phyloP scores from a whole-genome alignment of 2,113 vertebrate genomes.

The Xenopus tropicalis region DNA sequence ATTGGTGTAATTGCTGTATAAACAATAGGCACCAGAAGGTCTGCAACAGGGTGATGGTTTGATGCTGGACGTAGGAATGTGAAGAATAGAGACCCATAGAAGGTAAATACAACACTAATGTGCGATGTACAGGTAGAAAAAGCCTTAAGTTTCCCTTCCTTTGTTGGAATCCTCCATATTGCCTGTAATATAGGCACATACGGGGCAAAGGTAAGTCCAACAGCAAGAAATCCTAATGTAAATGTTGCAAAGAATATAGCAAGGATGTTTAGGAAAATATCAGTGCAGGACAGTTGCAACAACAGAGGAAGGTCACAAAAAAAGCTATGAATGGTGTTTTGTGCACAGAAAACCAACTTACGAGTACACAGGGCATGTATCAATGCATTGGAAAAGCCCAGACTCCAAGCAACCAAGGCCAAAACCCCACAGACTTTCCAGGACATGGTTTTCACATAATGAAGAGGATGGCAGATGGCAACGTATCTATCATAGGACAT shows the following conservation, averaged over 20 bases:
- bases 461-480: slow-evolving; percentile 39
- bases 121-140: slow-evolving; percentile 3
- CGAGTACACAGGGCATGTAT: slow-evolving; percentile 22
- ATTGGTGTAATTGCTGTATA: background rate
- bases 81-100: background rate
- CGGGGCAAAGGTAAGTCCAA: background rate
- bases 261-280: slow-evolving; percentile 25
- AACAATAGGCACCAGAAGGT: background rate
- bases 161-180: background rate
- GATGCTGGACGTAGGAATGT: background rate
- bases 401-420: slow-evolving; percentile 11
- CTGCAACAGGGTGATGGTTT: background rate
- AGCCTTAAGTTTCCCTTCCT: background rate
- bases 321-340: slow-evolving; percentile 14
- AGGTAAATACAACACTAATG: background rate
- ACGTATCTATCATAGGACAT: slow-evolving; percentile 48
- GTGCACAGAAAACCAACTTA: slow-evolving; percentile 40
- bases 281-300: slow-evolving; percentile 42
- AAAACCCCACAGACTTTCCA: slow-evolving; percentile 20
- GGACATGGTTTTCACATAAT: slow-evolving; percentile 4
- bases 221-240: too few relatives aligned
- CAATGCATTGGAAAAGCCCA: slow-evolving; percentile 5
- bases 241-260: background rate
- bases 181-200: background rate
- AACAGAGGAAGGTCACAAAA: slow-evolving; percentile 46